Evolutionary conservation across 2,888 invertebrate species (phyloP).

Genomic region (Embidobia sp.): DNA sequence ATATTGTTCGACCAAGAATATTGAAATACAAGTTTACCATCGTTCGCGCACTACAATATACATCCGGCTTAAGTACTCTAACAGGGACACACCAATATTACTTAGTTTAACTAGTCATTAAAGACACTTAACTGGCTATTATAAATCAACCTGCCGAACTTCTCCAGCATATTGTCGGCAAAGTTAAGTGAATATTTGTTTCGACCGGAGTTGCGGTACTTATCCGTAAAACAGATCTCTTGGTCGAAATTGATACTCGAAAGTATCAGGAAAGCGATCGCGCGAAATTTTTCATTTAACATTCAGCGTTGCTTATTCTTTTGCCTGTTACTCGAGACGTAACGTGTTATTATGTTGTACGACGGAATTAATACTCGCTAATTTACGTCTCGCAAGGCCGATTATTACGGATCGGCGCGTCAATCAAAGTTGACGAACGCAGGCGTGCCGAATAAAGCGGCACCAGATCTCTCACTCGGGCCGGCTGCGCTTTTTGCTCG

Average conservation of each 20-base stretch:
- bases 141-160: conserved; percentile 32
- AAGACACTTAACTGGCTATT: conserved; percentile 38
- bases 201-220: conserved; percentile 14
- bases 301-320: conserved; percentile 9
- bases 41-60: too few relatives aligned
- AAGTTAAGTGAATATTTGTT: conserved; percentile 40
- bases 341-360: conserved; percentile 52
- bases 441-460: conserved; percentile 46
- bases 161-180: conserved; percentile 13
- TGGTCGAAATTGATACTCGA: too few relatives aligned
- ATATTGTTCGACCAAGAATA: too few relatives aligned
- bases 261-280: too few relatives aligned
- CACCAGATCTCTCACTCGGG: conserved; percentile 22
- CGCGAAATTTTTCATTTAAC: too few relatives aligned
- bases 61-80: not conserved
- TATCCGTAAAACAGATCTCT: conserved; percentile 17
- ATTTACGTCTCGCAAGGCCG: conserved; percentile 48
- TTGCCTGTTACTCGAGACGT: conserved; percentile 4
- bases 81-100: conserved; percentile 13
- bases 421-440: conserved; percentile 61
- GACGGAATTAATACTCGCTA: conserved; percentile 54
- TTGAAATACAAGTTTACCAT: too few relatives aligned
- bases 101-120: conserved; percentile 20
- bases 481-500: conserved; percentile 49
- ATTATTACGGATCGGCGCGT: conserved; percentile 54